phyloP scores from a whole-genome alignment of 64 coral and sea anemone genomes.

The Orbicella faveolata region DNA sequence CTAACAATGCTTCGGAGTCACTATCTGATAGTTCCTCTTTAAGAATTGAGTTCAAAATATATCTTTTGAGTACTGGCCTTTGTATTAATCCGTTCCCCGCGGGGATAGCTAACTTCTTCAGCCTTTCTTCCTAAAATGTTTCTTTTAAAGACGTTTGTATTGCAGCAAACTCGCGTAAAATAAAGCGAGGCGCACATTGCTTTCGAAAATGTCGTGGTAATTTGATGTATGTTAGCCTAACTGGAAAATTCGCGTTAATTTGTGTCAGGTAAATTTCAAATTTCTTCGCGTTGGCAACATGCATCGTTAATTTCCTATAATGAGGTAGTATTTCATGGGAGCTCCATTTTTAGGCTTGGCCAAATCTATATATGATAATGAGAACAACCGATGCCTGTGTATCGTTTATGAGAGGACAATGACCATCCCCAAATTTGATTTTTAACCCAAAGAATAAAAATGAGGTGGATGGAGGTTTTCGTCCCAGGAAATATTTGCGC shows the following conservation, averaged over 20 bases:
- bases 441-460: no score
- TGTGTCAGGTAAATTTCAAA: no score
- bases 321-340: not conserved
- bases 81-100: no score
- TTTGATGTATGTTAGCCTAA: not conserved
- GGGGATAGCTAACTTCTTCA: not conserved
- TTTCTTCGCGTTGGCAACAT: not conserved
- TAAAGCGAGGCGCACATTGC: not conserved
- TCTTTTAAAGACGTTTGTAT: not conserved
- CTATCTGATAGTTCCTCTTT: conserved; percentile 1
- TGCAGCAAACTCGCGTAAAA: not conserved
- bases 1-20: not conserved
- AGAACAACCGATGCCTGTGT: no score
- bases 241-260: not conserved
- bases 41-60: not conserved
- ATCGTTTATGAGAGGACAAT: no score
- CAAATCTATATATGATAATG: no score
- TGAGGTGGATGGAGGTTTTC: no score
- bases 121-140: not conserved
- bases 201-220: not conserved
- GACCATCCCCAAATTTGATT: no score
- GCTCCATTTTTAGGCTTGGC: no score
- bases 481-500: no score
- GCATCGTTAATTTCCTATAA: not conserved
- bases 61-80: no score